Conservation (phyloP, 2,113 vertebrate genomes). For the Callocephalon fimbriatum region DNA sequence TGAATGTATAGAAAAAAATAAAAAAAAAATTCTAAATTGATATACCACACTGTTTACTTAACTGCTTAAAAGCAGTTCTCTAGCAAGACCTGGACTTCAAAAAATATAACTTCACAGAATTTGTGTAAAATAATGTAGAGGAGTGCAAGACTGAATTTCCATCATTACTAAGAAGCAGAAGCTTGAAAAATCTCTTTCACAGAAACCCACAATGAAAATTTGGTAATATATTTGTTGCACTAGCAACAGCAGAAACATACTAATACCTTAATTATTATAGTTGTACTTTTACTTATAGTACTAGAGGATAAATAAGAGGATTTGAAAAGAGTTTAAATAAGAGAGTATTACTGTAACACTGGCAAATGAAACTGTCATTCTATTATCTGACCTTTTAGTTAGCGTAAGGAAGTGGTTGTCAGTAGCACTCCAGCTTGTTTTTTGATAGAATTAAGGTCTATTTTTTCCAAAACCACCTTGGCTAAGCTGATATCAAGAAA, state of each 20-base stretch:
- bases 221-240: not conserved
- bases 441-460: not conserved
- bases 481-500: not conserved
- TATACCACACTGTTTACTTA: not conserved
- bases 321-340: not conserved
- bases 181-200: not conserved
- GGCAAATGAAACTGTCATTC: not conserved
- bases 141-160: not conserved
- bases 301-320: not conserved
- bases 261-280: not conserved
- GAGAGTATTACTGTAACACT: not conserved
- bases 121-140: not conserved
- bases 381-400: not conserved
- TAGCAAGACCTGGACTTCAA: not conserved
- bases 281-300: not conserved
- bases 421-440: not conserved
- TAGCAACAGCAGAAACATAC: not conserved
- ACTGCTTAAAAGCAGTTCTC: not conserved
- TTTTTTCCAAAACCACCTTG: not conserved
- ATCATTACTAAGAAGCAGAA: not conserved
- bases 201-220: not conserved
- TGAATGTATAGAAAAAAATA: not conserved
- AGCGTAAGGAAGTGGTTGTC: not conserved
- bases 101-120: not conserved
- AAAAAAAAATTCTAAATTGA: not conserved